A percentile compares a stretch with the other conserved stretches of the same genome.
phyloP scores from a whole-genome alignment of 2,797 vertebrate genomes.

The Pachyuromys duprasi region DNA sequence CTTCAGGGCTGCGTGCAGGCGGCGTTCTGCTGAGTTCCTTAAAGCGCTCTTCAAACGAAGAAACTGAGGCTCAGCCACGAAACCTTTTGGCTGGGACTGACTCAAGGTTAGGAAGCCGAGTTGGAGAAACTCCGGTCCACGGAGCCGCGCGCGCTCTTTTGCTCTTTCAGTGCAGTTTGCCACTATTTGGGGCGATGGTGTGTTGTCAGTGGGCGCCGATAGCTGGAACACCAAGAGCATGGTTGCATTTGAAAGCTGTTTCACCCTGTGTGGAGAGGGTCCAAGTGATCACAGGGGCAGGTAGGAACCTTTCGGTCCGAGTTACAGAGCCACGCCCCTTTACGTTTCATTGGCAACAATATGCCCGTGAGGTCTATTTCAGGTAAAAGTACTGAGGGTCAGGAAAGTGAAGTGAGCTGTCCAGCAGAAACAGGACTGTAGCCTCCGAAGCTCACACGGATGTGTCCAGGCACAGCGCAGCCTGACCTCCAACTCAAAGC shows the following conservation, averaged over 20 bases:
- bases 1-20: not conserved
- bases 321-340: slow-evolving; percentile 12
- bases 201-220: not conserved
- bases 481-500: not conserved
- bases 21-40: not conserved
- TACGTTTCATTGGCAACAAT: not conserved
- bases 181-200: not conserved
- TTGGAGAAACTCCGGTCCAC: not conserved
- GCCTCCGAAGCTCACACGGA: not conserved
- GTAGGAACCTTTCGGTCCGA: not conserved
- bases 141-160: not conserved
- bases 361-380: not conserved
- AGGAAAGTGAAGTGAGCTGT: not conserved
- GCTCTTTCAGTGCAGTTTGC: accelerated
- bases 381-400: not conserved
- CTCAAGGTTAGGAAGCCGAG: not conserved
- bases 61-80: not conserved
- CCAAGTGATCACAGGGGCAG: accelerated
- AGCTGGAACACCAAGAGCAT: not conserved
- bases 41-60: not conserved
- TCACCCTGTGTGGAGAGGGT: not conserved
- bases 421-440: not conserved
- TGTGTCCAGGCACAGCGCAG: not conserved
- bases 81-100: not conserved
- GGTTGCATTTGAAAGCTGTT: not conserved